Conservation (phyloP, 1,140 invertebrate species). For the Cyclargus thomasi region DNA sequence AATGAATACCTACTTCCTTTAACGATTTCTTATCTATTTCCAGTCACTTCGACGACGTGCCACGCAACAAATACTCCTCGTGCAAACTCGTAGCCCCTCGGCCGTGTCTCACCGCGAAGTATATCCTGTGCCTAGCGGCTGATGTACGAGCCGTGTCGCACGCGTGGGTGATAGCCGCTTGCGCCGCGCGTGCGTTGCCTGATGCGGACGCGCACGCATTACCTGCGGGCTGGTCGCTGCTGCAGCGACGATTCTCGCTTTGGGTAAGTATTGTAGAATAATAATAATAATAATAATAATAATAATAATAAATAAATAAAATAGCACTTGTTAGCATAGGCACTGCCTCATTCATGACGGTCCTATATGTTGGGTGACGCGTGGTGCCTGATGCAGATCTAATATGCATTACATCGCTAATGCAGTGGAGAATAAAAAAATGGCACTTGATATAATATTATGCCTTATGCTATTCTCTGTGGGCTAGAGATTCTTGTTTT, state of each 20-base stretch:
- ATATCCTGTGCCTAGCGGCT: constrained; percentile 75
- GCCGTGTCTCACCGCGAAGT: constrained; percentile 78
- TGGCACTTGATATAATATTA: too few relatives aligned
- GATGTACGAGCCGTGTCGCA: constrained; percentile 74
- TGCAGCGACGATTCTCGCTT: constrained; percentile 67
- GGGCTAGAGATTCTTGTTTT: too few relatives aligned
- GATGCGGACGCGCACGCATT: constrained; percentile 63
- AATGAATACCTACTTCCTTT: too few relatives aligned
- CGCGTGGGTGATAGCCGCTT: constrained; percentile 77
- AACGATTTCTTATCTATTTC: constrained; percentile 19
- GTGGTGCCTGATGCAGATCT: too few relatives aligned
- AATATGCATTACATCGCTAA: too few relatives aligned
- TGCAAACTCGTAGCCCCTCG: constrained; percentile 76
- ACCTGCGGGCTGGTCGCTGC: constrained; percentile 75
- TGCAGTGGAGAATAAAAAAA: too few relatives aligned
- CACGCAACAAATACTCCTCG: constrained; percentile 70
- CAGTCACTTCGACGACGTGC: constrained; percentile 76
- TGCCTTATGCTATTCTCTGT: too few relatives aligned
- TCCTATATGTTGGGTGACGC: too few relatives aligned
- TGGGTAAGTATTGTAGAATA: constrained; percentile 59
- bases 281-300: too few relatives aligned
- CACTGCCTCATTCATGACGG: too few relatives aligned
- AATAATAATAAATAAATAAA: too few relatives aligned
- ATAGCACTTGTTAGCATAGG: too few relatives aligned
- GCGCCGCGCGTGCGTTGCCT: constrained; percentile 50